A percentile compares a stretch with the other conserved stretches of the same genome.
These are phyloP conservation scores for Hassar affinis DNA, from an alignment of 2,113 vertebrate genomes.

Conservation along the genomic window DNA sequence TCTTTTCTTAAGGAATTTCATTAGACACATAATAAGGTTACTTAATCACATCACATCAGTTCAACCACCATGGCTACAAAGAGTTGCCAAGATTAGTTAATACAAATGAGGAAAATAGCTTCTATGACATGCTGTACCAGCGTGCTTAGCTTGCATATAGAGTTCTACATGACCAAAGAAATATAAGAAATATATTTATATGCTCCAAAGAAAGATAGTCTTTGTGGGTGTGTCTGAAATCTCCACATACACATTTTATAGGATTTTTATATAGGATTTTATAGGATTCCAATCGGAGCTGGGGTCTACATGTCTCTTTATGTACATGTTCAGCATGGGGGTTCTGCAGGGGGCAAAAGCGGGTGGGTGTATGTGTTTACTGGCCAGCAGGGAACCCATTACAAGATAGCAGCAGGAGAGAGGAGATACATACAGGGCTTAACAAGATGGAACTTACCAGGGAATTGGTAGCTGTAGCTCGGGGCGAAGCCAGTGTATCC, in stretches of 20 bases:
- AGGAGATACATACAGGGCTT: constrained; percentile 46
- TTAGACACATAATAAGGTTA: constrained; percentile 25
- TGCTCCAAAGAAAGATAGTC: not conserved
- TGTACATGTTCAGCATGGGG: constrained; percentile 36
- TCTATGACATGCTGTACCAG: not conserved
- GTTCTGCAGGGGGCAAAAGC: constrained; percentile 10
- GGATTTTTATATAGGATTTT: constrained; percentile 8
- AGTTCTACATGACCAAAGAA: not conserved
- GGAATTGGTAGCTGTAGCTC: constrained; percentile 91
- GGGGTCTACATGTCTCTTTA: constrained; percentile 34
- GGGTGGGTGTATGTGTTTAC: constrained; percentile 45
- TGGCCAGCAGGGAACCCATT: constrained; percentile 53
- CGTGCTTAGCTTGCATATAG: not conserved
- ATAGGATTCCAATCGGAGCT: constrained; percentile 7
- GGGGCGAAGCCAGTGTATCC: constrained; percentile 90
- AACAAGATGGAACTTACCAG: constrained; percentile 76
- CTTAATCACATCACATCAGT: constrained; percentile 26
- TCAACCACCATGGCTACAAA: constrained; percentile 17
- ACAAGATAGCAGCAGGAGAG: constrained; percentile 47
- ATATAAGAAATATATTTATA: no score
- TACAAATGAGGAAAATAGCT: not conserved
- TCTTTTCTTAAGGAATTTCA: constrained; percentile 25
- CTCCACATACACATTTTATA: not conserved
- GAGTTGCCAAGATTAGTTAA: constrained; percentile 21
- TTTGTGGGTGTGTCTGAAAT: not conserved